phyloP scores from a whole-genome alignment of 2,888 invertebrate species.

The Scrobipalpa costella region DNA sequence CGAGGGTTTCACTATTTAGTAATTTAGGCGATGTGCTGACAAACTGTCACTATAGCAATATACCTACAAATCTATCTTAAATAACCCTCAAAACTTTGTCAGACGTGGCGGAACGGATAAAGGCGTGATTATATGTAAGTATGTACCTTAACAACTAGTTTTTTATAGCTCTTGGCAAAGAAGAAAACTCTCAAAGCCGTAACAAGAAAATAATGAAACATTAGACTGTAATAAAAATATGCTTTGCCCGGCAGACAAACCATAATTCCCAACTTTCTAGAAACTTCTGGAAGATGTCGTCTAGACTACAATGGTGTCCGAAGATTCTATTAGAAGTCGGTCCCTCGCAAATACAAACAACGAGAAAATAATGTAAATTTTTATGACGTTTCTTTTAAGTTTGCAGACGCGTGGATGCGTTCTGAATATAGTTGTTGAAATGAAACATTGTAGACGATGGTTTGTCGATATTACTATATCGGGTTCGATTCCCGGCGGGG shows the following conservation, averaged over 20 bases:
- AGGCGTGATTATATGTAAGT: no score
- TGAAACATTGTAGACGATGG: not conserved
- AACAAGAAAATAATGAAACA: slow-evolving; percentile 22
- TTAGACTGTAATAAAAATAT: slow-evolving; percentile 24
- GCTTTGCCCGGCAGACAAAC: slow-evolving; percentile 14
- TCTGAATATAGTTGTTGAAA: not conserved
- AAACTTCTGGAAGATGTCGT: slow-evolving; percentile 30
- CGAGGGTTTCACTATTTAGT: no score
- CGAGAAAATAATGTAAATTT: slow-evolving; percentile 7
- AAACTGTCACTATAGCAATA: no score
- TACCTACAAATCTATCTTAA: no score
- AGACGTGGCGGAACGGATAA: no score
- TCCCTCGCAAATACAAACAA: slow-evolving; percentile 20
- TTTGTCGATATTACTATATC: not conserved
- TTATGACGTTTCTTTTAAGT: slow-evolving; percentile 17
- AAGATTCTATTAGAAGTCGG: slow-evolving; percentile 18
- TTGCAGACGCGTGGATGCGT: slow-evolving; percentile 1
- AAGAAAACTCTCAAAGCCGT: slow-evolving; percentile 6
- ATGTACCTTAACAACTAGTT: no score
- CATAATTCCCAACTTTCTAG: slow-evolving; percentile 18
- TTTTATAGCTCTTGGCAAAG: not conserved
- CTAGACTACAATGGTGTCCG: slow-evolving; percentile 27
- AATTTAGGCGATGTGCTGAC: no score
- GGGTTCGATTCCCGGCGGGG: not conserved
- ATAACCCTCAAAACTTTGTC: no score